Evolutionary conservation across 2,113 vertebrate species (phyloP), one percentile per base, ranked within the genome.

Genomic region (Corythoichthys haematopterus): DNA sequence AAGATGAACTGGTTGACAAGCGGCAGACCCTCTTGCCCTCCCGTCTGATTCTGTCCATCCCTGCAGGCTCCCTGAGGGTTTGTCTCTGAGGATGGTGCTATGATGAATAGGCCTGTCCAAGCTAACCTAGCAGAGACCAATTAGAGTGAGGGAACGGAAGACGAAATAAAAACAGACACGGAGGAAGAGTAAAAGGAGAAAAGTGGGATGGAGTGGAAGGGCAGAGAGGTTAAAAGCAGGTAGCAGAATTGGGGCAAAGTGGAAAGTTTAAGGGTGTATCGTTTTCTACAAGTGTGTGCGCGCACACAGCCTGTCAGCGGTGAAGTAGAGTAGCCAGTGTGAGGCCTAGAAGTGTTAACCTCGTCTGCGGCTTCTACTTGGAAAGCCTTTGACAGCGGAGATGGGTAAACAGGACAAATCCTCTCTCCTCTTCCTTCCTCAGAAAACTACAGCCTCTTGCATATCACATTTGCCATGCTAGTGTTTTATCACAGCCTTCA

Each of bases 21-120:
- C 85, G 76, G 88, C 83, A 84, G 81, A 81, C 85, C 87, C 91
- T 85, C 84, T 87, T 80, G 78, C 87, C 86, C 88, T 88, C 87
- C 81, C 83, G 80, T 90, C 89, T 88, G 88, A 90, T 85, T 88
- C 85, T 48, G 92, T 94, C 93, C 93, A 93, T 94, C 91, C 93
- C 79, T 68, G 64, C 70, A 76, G 16, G 55, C 92, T 95, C 97
- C 95, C 95, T 90, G 91, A 90, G 94, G 95, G 93, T 93, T 94
- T 94, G 90, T 93, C 96, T 94, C 92, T 89, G 92, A 94, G 94
- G 93, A 93, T 91, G 90, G 93, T 93, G 93, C 95, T 94, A 97
- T 98, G 96, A 99, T 99, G 95, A 99, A 98, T 98, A 95, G 96
- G 95, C 95, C 96, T 99, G 97, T 99, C 96, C 87, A 91, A 93